Conservation (phyloP, 2,113 vertebrate species). For the Dicentrarchus labrax region DNA sequence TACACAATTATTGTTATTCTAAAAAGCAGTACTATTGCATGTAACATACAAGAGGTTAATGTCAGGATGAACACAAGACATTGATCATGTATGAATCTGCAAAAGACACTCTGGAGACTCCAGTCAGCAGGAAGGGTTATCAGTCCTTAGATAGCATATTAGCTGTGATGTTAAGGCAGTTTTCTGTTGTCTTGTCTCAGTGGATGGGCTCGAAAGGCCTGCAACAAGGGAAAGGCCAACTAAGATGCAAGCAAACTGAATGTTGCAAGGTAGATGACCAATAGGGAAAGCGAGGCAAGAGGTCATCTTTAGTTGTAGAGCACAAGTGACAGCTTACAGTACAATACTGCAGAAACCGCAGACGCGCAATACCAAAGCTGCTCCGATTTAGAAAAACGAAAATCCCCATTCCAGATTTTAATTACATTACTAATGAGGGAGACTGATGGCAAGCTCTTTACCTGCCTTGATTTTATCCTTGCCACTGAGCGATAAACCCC, state of each 20-base stretch:
- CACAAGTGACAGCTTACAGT: not conserved
- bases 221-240: not conserved
- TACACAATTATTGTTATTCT: not conserved
- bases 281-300: not conserved
- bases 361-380: not conserved
- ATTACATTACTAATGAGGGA: not conserved
- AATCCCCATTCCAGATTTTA: slow-evolving; percentile 48
- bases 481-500: slow-evolving; percentile 70
- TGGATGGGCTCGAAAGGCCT: not conserved
- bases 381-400: not conserved
- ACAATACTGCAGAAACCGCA: not conserved
- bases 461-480: slow-evolving; percentile 71
- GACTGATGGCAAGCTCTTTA: not conserved
- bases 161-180: not conserved
- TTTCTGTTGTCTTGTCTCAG: not conserved
- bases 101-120: slow-evolving; percentile 34
- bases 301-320: not conserved
- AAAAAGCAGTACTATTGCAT: not conserved
- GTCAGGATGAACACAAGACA: not conserved
- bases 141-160: not conserved
- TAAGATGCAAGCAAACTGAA: not conserved
- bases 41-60: not conserved
- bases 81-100: slow-evolving; percentile 32
- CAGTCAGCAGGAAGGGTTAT: not conserved
- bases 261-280: not conserved